Conservation (phyloP, 2,113 vertebrate genomes). For the Terrapene triunguis region DNA sequence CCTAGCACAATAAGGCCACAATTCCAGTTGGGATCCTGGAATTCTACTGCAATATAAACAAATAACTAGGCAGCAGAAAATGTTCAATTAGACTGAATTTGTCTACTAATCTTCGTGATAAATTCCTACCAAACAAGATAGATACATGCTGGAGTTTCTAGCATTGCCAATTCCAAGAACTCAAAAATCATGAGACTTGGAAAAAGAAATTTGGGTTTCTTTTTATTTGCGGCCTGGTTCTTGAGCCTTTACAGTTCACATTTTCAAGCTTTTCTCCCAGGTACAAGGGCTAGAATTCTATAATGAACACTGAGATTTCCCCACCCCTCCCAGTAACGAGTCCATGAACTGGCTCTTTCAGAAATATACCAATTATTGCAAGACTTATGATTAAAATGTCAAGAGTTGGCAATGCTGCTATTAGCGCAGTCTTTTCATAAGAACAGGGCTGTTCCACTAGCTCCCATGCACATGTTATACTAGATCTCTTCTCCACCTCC, state of each 20-base stretch:
- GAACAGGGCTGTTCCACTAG: neutral
- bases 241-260: neutral
- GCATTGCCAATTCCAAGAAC: neutral
- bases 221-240: neutral
- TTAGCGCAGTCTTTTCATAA: neutral
- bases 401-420: neutral
- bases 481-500: neutral
- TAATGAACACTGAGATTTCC: neutral
- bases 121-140: no score
- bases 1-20: neutral
- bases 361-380: neutral
- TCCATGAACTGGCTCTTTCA: neutral
- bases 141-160: neutral
- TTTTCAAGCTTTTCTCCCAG: conserved; percentile 11
- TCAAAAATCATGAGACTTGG: neutral
- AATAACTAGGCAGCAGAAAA: neutral
- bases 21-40: neutral
- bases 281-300: conserved; percentile 13
- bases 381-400: neutral
- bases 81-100: neutral
- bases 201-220: conserved; percentile 36
- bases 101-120: no score
- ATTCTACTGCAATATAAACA: neutral
- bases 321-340: neutral
- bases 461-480: neutral